Conservation (phyloP, 2,888 invertebrate species). For the Beris morrisii region DNA sequence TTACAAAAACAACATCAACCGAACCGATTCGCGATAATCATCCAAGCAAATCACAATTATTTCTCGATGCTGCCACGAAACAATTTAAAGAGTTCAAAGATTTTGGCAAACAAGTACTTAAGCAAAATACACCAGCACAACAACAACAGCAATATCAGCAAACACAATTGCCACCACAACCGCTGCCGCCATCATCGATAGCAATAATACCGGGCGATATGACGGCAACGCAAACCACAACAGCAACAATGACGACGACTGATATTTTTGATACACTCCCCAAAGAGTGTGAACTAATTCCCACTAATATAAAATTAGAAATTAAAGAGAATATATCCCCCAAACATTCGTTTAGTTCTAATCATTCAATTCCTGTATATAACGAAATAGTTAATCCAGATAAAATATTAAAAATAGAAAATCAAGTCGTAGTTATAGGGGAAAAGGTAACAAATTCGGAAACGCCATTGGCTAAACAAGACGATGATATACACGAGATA, state of each 20-base stretch:
- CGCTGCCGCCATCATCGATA: slow-evolving; percentile 29
- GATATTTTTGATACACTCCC: background rate
- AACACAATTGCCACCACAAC: slow-evolving; percentile 38
- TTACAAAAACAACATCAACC: slow-evolving; percentile 34
- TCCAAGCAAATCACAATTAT: slow-evolving; percentile 46
- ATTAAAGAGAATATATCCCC: slow-evolving; percentile 13
- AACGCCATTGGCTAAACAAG: slow-evolving; percentile 3
- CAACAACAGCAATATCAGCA: slow-evolving; percentile 35
- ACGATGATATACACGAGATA: slow-evolving; percentile 17
- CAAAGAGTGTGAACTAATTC: background rate
- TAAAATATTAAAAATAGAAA: slow-evolving; percentile 13
- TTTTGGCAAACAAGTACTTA: slow-evolving; percentile 52
- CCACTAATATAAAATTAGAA: slow-evolving; percentile 6
- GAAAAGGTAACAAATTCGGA: slow-evolving; percentile 5
- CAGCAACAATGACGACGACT: background rate
- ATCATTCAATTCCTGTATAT: slow-evolving; percentile 7
- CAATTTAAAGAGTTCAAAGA: slow-evolving; percentile 49
- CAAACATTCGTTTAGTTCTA: slow-evolving; percentile 1
- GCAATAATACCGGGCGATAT: background rate
- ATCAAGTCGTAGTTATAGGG: slow-evolving; percentile 9
- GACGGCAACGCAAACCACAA: background rate
- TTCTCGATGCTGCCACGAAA: slow-evolving; percentile 51
- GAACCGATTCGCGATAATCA: slow-evolving; percentile 41
- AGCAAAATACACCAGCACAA: slow-evolving; percentile 48
- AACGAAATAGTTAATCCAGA: background rate